These are phyloP conservation scores for Triplophysa siluroides DNA, from an alignment of 2,113 vertebrate genomes.

Conservation along the genomic window DNA sequence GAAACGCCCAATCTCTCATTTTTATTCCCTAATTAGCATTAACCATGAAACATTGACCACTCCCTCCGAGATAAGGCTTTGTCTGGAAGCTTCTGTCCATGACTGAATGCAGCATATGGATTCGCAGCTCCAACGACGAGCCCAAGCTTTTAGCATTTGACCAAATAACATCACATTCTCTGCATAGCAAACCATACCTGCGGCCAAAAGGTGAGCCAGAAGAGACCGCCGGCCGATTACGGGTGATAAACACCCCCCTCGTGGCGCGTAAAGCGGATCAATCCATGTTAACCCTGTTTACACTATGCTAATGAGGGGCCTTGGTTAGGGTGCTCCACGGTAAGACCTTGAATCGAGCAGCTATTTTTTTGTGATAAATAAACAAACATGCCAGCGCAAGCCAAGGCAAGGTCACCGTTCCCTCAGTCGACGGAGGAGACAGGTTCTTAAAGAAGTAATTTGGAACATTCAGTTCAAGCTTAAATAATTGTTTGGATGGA, in stretches of 20 bases:
- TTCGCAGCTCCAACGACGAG: conserved; percentile 13
- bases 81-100: conserved; percentile 4
- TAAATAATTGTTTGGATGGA: conserved; percentile 24
- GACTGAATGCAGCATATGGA: conserved; percentile 21
- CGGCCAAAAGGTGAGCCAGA: conserved; percentile 23
- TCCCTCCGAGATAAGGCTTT: conserved; percentile 14
- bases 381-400: conserved; percentile 65
- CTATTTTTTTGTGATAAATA: conserved; percentile 70
- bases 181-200: background rate
- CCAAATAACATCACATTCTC: background rate
- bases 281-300: conserved; percentile 54
- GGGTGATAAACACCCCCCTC: conserved; percentile 43
- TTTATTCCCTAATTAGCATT: conserved; percentile 64
- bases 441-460: conserved; percentile 29
- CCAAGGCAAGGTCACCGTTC: conserved; percentile 58
- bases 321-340: conserved; percentile 55
- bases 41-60: conserved; percentile 50
- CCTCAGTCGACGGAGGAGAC: conserved; percentile 1
- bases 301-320: conserved; percentile 63
- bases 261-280: conserved; percentile 9
- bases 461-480: conserved; percentile 24
- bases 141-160: conserved; percentile 28
- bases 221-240: conserved; percentile 29
- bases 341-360: conserved; percentile 67
- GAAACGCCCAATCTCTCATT: conserved; percentile 57